Conservation (phyloP, 2,888 invertebrate genomes). For the Ctena decussata region DNA sequence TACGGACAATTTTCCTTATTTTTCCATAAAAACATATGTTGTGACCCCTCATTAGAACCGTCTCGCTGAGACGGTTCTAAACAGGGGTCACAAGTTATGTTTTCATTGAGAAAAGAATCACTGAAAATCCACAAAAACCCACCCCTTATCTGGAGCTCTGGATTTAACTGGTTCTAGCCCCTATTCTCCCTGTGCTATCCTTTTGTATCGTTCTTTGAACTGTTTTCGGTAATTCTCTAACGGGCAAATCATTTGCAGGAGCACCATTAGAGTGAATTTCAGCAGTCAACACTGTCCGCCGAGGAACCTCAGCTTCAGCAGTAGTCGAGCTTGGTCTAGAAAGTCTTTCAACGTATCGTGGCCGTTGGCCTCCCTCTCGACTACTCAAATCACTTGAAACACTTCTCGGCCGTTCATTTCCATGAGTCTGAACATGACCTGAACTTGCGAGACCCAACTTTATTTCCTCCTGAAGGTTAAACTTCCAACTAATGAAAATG, state of each 20-base stretch:
- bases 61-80: too few species aligned
- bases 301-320: neutral
- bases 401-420: neutral
- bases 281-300: neutral
- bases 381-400: neutral
- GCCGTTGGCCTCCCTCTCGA: neutral
- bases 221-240: too few species aligned
- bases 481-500: slow-evolving; percentile 43
- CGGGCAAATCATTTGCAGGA: too few species aligned
- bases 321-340: neutral
- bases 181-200: slow-evolving; percentile 45
- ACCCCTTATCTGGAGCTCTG: too few species aligned
- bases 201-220: slow-evolving; percentile 33
- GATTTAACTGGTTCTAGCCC: neutral
- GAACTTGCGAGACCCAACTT: neutral
- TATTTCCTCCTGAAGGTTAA: slow-evolving; percentile 40
- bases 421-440: neutral
- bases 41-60: too few species aligned
- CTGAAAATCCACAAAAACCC: too few species aligned
- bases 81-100: too few species aligned
- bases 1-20: too few species aligned
- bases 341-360: neutral
- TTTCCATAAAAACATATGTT: too few species aligned
- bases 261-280: neutral
- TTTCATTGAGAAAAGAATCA: too few species aligned